A percentile compares a stretch with the other conserved stretches of the same genome.
Evolutionary conservation across 2,888 invertebrate genomes (phyloP).

Genomic region (Pammene aurita): DNA sequence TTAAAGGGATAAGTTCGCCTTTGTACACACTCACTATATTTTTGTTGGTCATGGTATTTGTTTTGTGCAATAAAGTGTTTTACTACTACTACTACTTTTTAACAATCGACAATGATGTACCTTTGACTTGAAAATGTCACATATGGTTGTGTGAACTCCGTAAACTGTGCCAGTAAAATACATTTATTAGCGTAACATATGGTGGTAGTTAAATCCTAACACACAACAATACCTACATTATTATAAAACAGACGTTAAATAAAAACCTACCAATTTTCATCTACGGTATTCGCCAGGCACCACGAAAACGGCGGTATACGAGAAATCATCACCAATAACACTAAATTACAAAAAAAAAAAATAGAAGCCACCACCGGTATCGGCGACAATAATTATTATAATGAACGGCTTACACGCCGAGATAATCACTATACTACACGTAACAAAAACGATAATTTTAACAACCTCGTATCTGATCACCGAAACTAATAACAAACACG

Average conservation of each 20-base stretch:
- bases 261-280: constrained; percentile 46
- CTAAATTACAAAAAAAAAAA: constrained; percentile 44
- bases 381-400: constrained; percentile 66
- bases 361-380: constrained; percentile 32
- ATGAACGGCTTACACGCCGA: constrained; percentile 52
- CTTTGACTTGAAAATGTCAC: too few relatives aligned
- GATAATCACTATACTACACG: constrained; percentile 23
- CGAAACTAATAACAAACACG: not conserved
- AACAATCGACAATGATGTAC: too few relatives aligned
- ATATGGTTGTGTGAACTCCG: too few relatives aligned
- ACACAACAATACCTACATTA: not conserved
- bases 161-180: too few relatives aligned
- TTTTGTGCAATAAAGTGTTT: too few relatives aligned
- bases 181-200: constrained; percentile 3
- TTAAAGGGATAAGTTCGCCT: too few relatives aligned
- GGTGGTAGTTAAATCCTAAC: not conserved
- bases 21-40: too few relatives aligned
- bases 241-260: not conserved
- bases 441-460: not conserved
- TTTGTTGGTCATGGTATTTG: too few relatives aligned
- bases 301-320: constrained; percentile 64
- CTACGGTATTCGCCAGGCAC: constrained; percentile 60
- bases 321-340: constrained; percentile 48
- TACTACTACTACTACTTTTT: too few relatives aligned
- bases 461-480: constrained; percentile 3